Evolutionary conservation across 2,888 invertebrate genomes (phyloP).

Genomic region (Pantelozetes paolii): DNA sequence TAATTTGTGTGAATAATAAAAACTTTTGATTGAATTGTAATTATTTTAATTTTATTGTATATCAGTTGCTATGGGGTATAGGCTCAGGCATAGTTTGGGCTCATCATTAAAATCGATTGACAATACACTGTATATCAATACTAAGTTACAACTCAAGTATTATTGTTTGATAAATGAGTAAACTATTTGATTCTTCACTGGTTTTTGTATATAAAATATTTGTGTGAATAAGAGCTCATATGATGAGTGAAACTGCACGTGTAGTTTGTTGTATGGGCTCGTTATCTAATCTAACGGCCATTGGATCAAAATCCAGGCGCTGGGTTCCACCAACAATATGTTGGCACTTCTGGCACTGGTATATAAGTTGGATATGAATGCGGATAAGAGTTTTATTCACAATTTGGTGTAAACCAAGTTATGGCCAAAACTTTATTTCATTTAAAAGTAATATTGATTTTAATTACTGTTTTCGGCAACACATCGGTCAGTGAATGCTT

Average conservation of each 20-base stretch:
- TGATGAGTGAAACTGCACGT: not conserved
- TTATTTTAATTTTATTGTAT: too few relatives aligned
- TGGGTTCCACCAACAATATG: too few relatives aligned
- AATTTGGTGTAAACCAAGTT: constrained; percentile 26
- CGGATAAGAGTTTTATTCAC: constrained; percentile 7
- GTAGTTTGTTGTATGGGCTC: not conserved
- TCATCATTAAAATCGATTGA: too few relatives aligned
- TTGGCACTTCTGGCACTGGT: not conserved
- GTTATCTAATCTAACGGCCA: not conserved
- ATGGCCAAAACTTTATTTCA: constrained; percentile 24
- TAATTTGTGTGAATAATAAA: too few relatives aligned
- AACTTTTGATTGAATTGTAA: too few relatives aligned
- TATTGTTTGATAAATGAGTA: constrained; percentile 6
- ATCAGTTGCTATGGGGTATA: too few relatives aligned
- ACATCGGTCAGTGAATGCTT: not conserved
- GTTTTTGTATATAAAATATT: not conserved
- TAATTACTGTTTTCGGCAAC: constrained; percentile 16
- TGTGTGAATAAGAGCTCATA: not conserved
- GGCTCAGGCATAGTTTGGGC: too few relatives aligned
- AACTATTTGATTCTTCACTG: too few relatives aligned
- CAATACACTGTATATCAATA: too few relatives aligned
- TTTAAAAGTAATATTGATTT: constrained; percentile 1
- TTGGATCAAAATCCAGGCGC: constrained; percentile 1
- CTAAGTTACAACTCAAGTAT: not conserved
- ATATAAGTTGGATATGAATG: not conserved